Base-by-base conservation (phyloP, 2,888 invertebrate genomes). In the Papilio gigon region DNA sequence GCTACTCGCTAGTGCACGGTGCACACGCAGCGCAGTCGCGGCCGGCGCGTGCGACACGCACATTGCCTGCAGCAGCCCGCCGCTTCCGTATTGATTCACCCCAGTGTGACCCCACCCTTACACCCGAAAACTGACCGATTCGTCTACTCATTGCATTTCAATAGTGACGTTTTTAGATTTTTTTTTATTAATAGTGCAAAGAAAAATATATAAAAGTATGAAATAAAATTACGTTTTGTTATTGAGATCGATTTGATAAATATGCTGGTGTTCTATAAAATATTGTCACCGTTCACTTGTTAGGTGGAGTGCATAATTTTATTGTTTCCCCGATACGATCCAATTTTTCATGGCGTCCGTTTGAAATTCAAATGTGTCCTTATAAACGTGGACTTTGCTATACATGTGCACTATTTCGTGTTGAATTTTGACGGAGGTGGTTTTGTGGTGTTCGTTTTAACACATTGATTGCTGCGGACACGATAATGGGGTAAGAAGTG, bases 291-390 rank as follows among this genome's bases (percentile, higher is more conserved):
- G 80, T 86, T 85, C 87, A 86, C 87, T 88, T 76, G 78, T 74
- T 65, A 65, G 60, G 72, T 69, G 61, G 65, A 71, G 72, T 76
- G 75, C 75, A 80, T 79, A 77, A 76, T 77, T 76, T 50, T 44
- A 74, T 65, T 71, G 71, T 71, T 77, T 77, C 78, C n/a, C 71
- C 75, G 81, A 85, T 86, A 80, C 80, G 77, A 80, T 76, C 74
- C 84, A 78, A 91, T 90, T 89, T 90, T 89, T 91, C 88, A 89
- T 81, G 78, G 30, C 30, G 83, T 77, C 87, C 75, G 80, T 89
- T 91, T 92, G 91, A 92, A 90, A 87, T 90, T 85, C 90, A 92
- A 90, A 92, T 90, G 86, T 80, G 83, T 80, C 86, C 84, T 87
- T 90, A 91, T 89, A 92, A 88, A 80, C 83, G 84, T 81, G 77